Conservation (phyloP, 2,888 invertebrate species). For the Meghimatium bilineatum region DNA sequence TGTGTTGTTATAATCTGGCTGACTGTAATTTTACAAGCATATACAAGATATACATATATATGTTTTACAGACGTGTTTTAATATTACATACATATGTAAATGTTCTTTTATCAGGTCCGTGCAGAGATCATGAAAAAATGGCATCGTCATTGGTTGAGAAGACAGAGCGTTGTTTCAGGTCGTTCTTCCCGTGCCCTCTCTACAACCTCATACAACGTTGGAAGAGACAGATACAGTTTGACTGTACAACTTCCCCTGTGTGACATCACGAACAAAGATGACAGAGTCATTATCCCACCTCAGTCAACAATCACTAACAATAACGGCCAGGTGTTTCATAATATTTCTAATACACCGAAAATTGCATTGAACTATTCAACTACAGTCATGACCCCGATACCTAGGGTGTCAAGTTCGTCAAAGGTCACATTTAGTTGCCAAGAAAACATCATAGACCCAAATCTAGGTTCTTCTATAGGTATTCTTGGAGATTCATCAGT, state of each 20-base stretch:
- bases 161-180: conserved; percentile 53
- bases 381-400: background rate
- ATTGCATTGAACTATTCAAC: background rate
- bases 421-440: conserved; percentile 33
- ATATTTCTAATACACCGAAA: conserved; percentile 35
- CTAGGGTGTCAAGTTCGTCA: conserved; percentile 31
- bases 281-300: background rate
- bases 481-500: background rate
- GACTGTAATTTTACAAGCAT: too few relatives aligned
- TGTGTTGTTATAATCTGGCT: too few relatives aligned
- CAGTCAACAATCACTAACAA: conserved; percentile 26
- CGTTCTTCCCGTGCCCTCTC: conserved; percentile 46
- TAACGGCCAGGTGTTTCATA: background rate
- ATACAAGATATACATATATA: too few relatives aligned
- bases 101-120: conserved; percentile 57
- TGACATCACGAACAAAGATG: conserved; percentile 6
- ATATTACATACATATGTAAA: too few relatives aligned
- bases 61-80: too few relatives aligned
- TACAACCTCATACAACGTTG: conserved; percentile 47
- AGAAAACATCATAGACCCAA: background rate
- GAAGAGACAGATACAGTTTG: conserved; percentile 45
- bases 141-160: conserved; percentile 56
- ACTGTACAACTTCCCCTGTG: conserved; percentile 12
- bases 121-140: conserved; percentile 64
- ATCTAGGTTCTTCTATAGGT: background rate